Conservation (phyloP, 2,113 vertebrate genomes). For the Sander lucioperca region DNA sequence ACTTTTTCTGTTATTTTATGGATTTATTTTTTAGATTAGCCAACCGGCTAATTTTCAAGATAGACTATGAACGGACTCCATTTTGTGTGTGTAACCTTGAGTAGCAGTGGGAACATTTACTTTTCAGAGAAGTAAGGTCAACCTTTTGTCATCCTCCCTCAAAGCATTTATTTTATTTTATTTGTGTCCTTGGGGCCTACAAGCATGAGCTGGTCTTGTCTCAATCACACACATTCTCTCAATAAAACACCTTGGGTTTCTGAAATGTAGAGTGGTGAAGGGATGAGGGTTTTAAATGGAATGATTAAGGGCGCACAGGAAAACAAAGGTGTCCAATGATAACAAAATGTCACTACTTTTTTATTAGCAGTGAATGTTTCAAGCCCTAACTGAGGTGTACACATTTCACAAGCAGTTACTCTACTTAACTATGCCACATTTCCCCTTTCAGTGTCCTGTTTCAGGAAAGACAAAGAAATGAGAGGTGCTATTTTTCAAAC, state of each 20-base stretch:
- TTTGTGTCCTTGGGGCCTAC: conserved; percentile 32
- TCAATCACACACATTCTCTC: not conserved
- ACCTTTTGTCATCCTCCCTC: not conserved
- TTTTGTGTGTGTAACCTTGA: conserved; percentile 34
- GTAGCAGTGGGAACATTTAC: conserved; percentile 17
- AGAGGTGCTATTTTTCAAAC: conserved; percentile 51
- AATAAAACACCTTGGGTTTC: not conserved
- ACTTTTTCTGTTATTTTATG: no score
- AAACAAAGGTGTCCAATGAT: not conserved
- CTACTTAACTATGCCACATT: conserved; percentile 7
- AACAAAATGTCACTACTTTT: not conserved
- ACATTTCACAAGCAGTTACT: conserved; percentile 14
- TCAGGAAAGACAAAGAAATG: conserved; percentile 50
- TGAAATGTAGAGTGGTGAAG: not conserved
- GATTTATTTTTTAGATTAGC: no score
- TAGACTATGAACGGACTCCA: no score
- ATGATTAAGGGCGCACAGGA: conserved; percentile 2
- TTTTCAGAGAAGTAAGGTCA: conserved; percentile 22
- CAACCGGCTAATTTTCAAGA: no score
- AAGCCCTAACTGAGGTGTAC: not conserved
- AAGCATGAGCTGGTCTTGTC: conserved; percentile 2
- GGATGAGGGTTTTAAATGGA: conserved; percentile 1
- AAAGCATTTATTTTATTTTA: conserved; percentile 2
- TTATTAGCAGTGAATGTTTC: not conserved
- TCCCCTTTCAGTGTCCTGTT: conserved; percentile 43